phyloP scores from a whole-genome alignment of 1,140 invertebrate species.

The Drosophila virilis region DNA sequence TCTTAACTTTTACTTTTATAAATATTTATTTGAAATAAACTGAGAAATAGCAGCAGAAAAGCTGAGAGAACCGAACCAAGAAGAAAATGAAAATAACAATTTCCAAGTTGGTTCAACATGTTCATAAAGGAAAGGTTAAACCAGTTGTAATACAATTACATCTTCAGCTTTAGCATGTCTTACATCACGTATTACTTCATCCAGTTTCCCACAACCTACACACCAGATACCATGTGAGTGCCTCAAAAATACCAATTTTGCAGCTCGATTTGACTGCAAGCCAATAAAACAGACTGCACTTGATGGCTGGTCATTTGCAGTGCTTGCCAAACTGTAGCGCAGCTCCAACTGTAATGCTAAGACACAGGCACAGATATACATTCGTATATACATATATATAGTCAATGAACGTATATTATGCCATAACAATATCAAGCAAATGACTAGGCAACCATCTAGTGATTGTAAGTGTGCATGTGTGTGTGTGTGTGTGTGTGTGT shows the following conservation, averaged over 20 bases:
- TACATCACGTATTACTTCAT: slow-evolving; percentile 4
- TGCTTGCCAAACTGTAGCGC: slow-evolving; percentile 43
- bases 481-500: neutral
- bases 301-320: slow-evolving; percentile 64
- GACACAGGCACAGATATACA: neutral
- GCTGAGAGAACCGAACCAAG: neutral
- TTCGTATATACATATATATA: neutral
- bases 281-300: slow-evolving; percentile 55
- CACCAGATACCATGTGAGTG: neutral
- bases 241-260: slow-evolving; percentile 31
- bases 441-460: slow-evolving; percentile 36
- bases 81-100: too few species aligned
- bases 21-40: neutral
- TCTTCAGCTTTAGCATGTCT: neutral
- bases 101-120: too few species aligned
- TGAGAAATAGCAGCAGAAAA: neutral
- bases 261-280: slow-evolving; percentile 8
- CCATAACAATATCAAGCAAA: slow-evolving; percentile 73
- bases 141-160: neutral
- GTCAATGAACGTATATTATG: slow-evolving; percentile 54
- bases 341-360: slow-evolving; percentile 27
- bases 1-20: neutral
- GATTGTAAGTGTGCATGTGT: neutral
- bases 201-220: slow-evolving; percentile 3
- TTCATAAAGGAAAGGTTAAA: too few species aligned